Evolutionary conservation across 2,888 invertebrate genomes (phyloP), one percentile per base, ranked within the genome.

Genomic region (Rhorus exstirpatorius): DNA sequence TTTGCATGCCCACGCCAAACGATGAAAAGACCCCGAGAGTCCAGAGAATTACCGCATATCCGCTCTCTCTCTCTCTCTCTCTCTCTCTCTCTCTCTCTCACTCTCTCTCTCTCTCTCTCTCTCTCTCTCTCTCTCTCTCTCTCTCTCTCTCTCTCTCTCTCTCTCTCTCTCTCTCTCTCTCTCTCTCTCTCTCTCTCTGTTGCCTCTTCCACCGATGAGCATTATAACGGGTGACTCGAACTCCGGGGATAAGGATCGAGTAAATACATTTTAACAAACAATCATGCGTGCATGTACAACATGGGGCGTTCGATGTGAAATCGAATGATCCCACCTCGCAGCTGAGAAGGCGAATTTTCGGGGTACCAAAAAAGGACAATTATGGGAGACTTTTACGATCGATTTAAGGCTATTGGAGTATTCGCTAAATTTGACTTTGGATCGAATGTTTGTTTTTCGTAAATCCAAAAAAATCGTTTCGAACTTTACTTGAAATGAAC

Each of bases 1-100:
- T 91, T 91, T 91, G 89, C 91, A 91, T 91, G 88, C 88, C 86
- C 86, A 76, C 71, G 82, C 51, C 12, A n/a, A 31, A 85, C 86
- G 84, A 84, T 6, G 55, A 51, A 14, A 46, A 63, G 19, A 17
- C 1, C 6, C 14, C 3, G 49, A 55, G 80, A 51, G 14, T 68
- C 67, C 14, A 61, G 8, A 65, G 76, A 76, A 76, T 68, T 60
- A 44, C 46, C 79, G 38, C 72, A 55, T 77, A 55, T 81, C 68
- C 77, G 51, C 41, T 31, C 58, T 70, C 70, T 70, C 58, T 61
- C 53, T 31, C 17, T 38, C 44, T 60, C 60, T 58, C 46, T 7
- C 24, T 7, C 55, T 3, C 8, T 46, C 51, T 44, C 19, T 26
- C 7, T 44, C 74, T 24, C 38, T 3, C 41, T 31, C 58, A 70